A percentile compares a stretch with the other conserved stretches of the same genome.
phyloP scores from a whole-genome alignment of 1,140 invertebrate species.

The Lucilia sericata region DNA sequence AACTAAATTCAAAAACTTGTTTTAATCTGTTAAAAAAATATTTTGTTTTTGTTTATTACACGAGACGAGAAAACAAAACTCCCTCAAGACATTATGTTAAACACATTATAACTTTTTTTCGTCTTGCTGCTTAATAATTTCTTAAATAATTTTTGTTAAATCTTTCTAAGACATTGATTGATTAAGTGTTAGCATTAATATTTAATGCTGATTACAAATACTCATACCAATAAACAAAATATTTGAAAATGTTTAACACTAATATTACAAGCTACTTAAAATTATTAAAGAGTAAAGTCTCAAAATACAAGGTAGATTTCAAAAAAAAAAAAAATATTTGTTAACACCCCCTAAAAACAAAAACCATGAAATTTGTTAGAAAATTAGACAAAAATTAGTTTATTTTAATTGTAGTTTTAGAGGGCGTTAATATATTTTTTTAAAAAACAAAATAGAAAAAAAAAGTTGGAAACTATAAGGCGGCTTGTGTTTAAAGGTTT shows the following conservation, averaged over 20 bases:
- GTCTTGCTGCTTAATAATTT: neutral
- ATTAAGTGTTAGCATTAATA: conserved; percentile 29
- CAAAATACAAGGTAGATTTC: neutral
- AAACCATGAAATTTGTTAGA: neutral
- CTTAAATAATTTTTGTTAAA: neutral
- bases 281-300: neutral
- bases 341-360: neutral
- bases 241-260: neutral
- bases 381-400: conserved; percentile 23
- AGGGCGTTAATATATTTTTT: conserved; percentile 3
- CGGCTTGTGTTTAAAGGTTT: conserved; percentile 32
- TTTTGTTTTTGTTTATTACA: neutral
- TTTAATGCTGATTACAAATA: neutral
- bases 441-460: neutral
- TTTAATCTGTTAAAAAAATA: neutral
- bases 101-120: neutral
- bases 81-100: neutral
- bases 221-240: neutral
- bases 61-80: neutral
- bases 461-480: neutral
- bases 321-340: conserved; percentile 8
- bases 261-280: neutral
- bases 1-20: neutral
- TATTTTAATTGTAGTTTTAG: neutral
- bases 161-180: conserved; percentile 15